Evolutionary conservation across 2,113 vertebrate species (phyloP).

Genomic region (Jaculus jaculus): DNA sequence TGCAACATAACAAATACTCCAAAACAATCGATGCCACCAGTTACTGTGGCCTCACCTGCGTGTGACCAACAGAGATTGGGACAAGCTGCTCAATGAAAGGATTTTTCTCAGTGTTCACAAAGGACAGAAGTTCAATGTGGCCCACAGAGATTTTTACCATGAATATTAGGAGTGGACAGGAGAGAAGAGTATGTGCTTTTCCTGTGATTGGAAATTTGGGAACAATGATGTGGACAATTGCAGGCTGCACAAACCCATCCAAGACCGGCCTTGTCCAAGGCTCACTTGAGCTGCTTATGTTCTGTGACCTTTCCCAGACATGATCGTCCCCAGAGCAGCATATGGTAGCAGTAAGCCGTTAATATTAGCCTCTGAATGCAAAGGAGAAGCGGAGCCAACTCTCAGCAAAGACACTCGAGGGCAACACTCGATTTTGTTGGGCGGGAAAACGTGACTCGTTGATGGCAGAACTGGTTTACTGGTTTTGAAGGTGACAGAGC

Average conservation of each 20-base stretch:
- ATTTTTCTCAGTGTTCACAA: neutral
- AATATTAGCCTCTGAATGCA: slow-evolving; percentile 61
- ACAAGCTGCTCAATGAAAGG: neutral
- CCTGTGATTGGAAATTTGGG: neutral
- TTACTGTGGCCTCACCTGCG: neutral
- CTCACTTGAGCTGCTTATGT: slow-evolving; percentile 51
- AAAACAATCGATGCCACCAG: neutral
- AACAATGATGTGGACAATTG: neutral
- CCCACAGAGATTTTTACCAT: neutral
- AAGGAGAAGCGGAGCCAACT: slow-evolving; percentile 59
- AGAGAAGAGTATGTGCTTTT: neutral
- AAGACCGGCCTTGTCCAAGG: slow-evolving; percentile 31
- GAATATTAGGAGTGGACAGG: neutral
- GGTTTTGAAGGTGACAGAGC: neutral
- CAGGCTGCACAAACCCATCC: neutral
- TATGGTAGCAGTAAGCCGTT: slow-evolving; percentile 65
- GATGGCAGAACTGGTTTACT: neutral
- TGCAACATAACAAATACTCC: neutral
- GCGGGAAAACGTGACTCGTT: neutral
- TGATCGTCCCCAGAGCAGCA: slow-evolving; percentile 78
- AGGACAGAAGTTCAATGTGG: slow-evolving; percentile 25
- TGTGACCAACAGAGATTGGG: neutral
- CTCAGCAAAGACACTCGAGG: slow-evolving; percentile 61
- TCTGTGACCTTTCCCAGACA: slow-evolving; percentile 63
- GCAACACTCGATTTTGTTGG: slow-evolving; percentile 61